Evolutionary conservation across 2,888 invertebrate species (phyloP).

Genomic region (Stenchaetothrips biformis): DNA sequence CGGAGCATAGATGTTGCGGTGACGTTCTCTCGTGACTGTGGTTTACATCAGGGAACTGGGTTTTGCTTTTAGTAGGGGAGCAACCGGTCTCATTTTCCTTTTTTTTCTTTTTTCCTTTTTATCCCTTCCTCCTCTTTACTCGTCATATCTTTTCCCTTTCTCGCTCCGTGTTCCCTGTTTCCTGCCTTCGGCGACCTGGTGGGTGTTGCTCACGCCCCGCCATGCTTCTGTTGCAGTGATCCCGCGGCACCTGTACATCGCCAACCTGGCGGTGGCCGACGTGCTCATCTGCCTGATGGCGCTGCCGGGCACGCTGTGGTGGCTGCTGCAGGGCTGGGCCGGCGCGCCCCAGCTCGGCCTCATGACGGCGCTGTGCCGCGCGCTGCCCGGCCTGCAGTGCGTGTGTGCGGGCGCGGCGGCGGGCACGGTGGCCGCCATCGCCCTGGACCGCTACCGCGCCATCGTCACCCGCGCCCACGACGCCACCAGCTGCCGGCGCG

Average conservation of each 20-base stretch:
- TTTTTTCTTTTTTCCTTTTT: too few relatives aligned
- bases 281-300: conserved; percentile 8
- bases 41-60: too few relatives aligned
- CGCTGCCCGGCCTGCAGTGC: conserved; percentile 12
- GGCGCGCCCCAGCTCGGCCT: neutral
- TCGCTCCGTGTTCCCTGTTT: too few relatives aligned
- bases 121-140: too few relatives aligned
- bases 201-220: neutral
- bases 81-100: too few relatives aligned
- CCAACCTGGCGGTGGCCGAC: conserved; percentile 5
- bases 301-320: conserved; percentile 20
- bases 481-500: neutral
- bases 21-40: too few relatives aligned
- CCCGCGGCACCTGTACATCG: conserved; percentile 17
- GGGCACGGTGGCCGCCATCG: conserved; percentile 1
- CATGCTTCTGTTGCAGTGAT: neutral
- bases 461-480: conserved; percentile 14
- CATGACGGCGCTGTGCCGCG: conserved; percentile 2
- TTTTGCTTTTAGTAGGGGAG: too few relatives aligned
- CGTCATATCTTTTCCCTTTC: too few relatives aligned
- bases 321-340: conserved; percentile 1
- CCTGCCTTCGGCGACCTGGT: neutral
- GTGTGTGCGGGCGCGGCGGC: conserved; percentile 7
- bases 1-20: too few relatives aligned
- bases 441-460: conserved; percentile 14